A percentile compares a stretch with the other conserved stretches of the same genome.
Conservation (phyloP, 1,140 invertebrate species). For the Nasonia giraulti region DNA sequence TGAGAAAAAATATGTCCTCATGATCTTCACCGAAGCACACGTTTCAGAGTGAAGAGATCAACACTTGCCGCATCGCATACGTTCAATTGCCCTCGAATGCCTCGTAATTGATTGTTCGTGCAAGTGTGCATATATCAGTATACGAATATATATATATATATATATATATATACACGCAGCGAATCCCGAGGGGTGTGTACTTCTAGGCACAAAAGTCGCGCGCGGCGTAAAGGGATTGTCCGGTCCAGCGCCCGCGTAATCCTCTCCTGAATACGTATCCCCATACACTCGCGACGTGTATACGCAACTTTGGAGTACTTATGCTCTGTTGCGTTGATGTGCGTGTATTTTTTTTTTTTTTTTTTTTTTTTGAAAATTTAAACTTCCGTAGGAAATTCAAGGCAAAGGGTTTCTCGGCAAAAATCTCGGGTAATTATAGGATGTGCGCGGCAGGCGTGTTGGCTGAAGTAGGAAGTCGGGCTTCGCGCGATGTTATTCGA, state of each 20-base stretch:
- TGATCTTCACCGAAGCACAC: too few relatives aligned
- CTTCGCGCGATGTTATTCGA: not conserved
- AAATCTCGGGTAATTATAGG: not conserved
- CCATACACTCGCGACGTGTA: too few relatives aligned
- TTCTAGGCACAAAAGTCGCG: conserved; percentile 17
- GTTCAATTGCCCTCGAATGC: conserved; percentile 14
- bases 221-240: conserved; percentile 19
- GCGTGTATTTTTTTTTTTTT: not conserved
- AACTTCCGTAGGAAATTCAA: not conserved
- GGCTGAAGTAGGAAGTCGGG: not conserved
- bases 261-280: conserved; percentile 2
- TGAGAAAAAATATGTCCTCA: too few relatives aligned
- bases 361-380: not conserved
- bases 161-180: too few relatives aligned
- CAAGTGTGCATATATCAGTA: not conserved
- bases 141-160: not conserved
- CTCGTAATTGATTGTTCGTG: conserved; percentile 14
- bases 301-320: not conserved
- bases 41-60: not conserved
- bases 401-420: not conserved
- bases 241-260: conserved; percentile 4
- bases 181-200: not conserved
- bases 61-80: not conserved
- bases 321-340: not conserved
- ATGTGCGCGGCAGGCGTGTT: not conserved